Percentiles rank a stretch among this genome's conserved stretches.
phyloP scores from a whole-genome alignment of 1,140 invertebrate genomes.

The Potamilus streckersoni region DNA sequence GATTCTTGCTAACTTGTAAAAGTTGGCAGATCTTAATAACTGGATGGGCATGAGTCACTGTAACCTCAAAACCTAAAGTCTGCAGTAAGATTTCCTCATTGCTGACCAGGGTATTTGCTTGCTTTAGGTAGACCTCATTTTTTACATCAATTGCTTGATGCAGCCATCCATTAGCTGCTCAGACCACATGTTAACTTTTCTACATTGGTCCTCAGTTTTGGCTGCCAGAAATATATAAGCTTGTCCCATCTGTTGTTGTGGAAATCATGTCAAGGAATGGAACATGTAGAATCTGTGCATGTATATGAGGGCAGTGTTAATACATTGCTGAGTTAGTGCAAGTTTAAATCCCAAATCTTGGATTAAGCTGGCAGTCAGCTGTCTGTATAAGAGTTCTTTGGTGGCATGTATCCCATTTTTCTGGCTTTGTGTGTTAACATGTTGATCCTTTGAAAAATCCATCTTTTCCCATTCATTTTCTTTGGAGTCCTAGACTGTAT shows the following conservation, averaged over 20 bases:
- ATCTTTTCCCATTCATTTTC: slow-evolving; percentile 78
- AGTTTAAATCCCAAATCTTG: slow-evolving; percentile 97
- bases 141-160: slow-evolving; percentile 75
- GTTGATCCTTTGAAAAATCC: slow-evolving; percentile 95
- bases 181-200: slow-evolving; percentile 96
- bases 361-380: slow-evolving; percentile 96
- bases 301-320: slow-evolving; percentile 97
- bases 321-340: slow-evolving; percentile 92
- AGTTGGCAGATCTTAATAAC: slow-evolving; percentile 91
- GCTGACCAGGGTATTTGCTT: slow-evolving; percentile 90
- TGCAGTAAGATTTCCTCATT: slow-evolving; percentile 97
- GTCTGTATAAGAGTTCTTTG: slow-evolving; percentile 92
- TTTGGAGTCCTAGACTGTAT: no score
- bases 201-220: slow-evolving; percentile 96
- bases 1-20: slow-evolving; percentile 89
- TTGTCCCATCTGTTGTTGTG: slow-evolving; percentile 67
- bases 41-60: slow-evolving; percentile 97
- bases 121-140: slow-evolving; percentile 80
- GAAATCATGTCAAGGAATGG: slow-evolving; percentile 88
- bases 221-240: slow-evolving; percentile 87
- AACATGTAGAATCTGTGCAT: slow-evolving; percentile 98
- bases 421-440: slow-evolving; percentile 88
- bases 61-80: slow-evolving; percentile 94
- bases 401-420: slow-evolving; percentile 89
- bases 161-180: slow-evolving; percentile 87